Evolutionary conservation across 2,888 invertebrate species (phyloP).

Genomic region (Pheosia tremula): DNA sequence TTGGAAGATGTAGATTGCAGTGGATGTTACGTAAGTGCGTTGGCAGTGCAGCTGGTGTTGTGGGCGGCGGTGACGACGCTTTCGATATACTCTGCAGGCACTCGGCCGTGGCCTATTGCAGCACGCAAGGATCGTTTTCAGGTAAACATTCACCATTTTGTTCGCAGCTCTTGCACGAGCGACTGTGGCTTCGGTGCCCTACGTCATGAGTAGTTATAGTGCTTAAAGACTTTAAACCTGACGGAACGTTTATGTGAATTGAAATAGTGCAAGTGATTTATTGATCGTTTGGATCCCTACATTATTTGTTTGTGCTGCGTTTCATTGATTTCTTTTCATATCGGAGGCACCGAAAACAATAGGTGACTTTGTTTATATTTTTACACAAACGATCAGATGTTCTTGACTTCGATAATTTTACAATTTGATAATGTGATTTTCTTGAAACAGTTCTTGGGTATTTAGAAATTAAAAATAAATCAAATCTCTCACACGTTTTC

Average conservation of each 20-base stretch:
- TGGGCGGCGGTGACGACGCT: conserved; percentile 68
- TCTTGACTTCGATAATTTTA: too few relatives aligned
- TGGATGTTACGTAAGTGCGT: conserved; percentile 77
- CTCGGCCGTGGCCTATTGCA: conserved; percentile 71
- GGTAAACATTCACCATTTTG: conserved; percentile 82
- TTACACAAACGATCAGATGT: neutral
- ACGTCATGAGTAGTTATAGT: conserved; percentile 55
- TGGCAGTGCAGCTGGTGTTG: conserved; percentile 71
- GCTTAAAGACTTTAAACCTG: conserved; percentile 27
- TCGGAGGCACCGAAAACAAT: conserved; percentile 32
- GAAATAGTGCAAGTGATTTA: conserved; percentile 63
- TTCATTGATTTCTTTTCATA: conserved; percentile 44
- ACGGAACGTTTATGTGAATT: conserved; percentile 52
- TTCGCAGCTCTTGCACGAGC: conserved; percentile 63
- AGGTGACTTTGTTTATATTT: conserved; percentile 37
- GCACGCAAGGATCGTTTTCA: conserved; percentile 77
- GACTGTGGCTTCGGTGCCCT: conserved; percentile 54
- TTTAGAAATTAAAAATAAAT: too few relatives aligned
- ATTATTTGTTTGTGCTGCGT: conserved; percentile 47
- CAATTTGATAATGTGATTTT: too few relatives aligned
- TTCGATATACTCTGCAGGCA: conserved; percentile 67
- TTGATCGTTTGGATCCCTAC: conserved; percentile 29
- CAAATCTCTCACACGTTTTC: too few relatives aligned
- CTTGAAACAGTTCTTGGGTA: too few relatives aligned
- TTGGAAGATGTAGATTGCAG: conserved; percentile 70